Evolutionary conservation across 2,113 vertebrate species (phyloP), one percentile per base, ranked within the genome.

Genomic region (Manacus vitellinus): DNA sequence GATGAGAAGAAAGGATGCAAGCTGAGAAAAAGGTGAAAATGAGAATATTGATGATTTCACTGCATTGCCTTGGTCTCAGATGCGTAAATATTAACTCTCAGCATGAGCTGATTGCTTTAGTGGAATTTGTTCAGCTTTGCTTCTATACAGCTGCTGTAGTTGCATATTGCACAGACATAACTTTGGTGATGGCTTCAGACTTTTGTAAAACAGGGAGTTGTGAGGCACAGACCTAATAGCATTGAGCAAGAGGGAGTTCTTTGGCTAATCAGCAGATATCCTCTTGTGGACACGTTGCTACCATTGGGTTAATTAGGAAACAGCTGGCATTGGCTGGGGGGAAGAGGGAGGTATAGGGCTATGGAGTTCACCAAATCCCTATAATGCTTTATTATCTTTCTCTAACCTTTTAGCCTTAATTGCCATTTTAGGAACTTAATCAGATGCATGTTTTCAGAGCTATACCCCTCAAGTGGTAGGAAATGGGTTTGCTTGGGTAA

Each of bases 371-470:
- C n/a, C 0, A 3, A 76, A 81, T 96, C 66, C 41, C 68, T 79
- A 6, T 71, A 62, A 55, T n/a, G 37, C 75, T 76, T 77, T 87
- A 35, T 92, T 86, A 94, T 96, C 96, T 94, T 92, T 79, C 88
- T 83, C 91, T 88, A 85, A 93, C 89, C 74, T 84, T 94, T 92
- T 89, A 62, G 54, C 85, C 93, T 92, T 97, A 95, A 97, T 92
- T 96, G 94, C 89, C 96, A 96, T 96, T 72, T 94, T 70, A 90
- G 85, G 54, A 92, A 89, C 70, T 95, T 87, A 95, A 96, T 92
- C 72, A 92, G 44, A 90, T 90, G 74, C 61, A 82, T 81, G 44
- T 82, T 91, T 80, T 92, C 92, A 72, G 73, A 79, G 54, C 71
- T 91, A 82, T 95, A 81, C 79, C 44, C 30, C 59, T 88, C 65